Percentiles rank a stretch among this genome's conserved stretches.
phyloP scores from a whole-genome alignment of 1,140 invertebrate species.

The Helicoverpa armigera region DNA sequence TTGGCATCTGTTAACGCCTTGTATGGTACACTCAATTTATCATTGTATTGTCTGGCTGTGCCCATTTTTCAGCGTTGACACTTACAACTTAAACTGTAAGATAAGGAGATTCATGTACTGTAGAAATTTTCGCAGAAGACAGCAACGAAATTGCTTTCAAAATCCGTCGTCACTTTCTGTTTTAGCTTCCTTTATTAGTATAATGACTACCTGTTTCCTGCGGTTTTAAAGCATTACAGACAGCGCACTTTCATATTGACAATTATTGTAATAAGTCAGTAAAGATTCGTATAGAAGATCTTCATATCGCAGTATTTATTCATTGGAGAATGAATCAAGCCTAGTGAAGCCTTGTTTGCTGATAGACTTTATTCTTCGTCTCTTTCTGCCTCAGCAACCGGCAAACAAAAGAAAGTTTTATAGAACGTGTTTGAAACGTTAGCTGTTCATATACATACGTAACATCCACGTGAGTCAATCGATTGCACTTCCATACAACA shows the following conservation, averaged over 20 bases:
- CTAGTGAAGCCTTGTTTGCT: background rate
- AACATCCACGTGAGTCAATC: constrained; percentile 42
- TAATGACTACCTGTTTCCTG: background rate
- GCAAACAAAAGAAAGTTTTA: constrained; percentile 52
- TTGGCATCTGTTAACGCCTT: constrained; percentile 24
- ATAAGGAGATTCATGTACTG: constrained; percentile 1
- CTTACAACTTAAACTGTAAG: constrained; percentile 27
- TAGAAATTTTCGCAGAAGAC: background rate
- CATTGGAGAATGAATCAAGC: no score
- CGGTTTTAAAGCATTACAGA: background rate
- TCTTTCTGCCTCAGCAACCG: background rate
- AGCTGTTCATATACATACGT: constrained; percentile 23
- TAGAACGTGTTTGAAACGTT: constrained; percentile 46
- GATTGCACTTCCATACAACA: background rate
- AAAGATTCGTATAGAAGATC: no score
- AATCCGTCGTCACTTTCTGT: background rate
- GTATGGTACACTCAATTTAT: constrained; percentile 24
- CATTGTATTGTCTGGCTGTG: constrained; percentile 19
- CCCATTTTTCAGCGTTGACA: constrained; percentile 24
- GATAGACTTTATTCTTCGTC: background rate
- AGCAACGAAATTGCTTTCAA: background rate
- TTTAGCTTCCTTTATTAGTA: background rate
- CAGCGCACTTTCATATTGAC: no score
- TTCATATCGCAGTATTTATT: no score
- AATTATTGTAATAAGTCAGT: no score